Evolutionary conservation across 2,888 invertebrate species (phyloP).

Genomic region (Chymomyza amoena): DNA sequence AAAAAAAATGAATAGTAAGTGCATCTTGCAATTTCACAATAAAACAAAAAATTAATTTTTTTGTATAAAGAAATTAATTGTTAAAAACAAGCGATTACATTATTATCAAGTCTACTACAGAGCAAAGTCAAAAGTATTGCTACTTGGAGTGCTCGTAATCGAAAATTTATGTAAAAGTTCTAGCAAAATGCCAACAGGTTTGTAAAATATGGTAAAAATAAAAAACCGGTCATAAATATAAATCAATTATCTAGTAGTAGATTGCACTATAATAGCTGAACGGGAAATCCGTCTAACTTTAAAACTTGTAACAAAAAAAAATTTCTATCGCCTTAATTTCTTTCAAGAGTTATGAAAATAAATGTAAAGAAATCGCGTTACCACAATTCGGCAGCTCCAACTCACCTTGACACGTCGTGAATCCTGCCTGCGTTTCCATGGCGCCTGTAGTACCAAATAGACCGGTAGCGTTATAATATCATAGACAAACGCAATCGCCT

Average conservation of each 20-base stretch:
- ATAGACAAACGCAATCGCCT: slow-evolving; percentile 90
- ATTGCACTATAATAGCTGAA: no score
- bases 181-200: not conserved
- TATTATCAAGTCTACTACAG: slow-evolving; percentile 23
- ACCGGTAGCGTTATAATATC: slow-evolving; percentile 95
- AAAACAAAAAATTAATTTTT: not conserved
- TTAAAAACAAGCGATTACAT: slow-evolving; percentile 11
- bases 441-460: slow-evolving; percentile 91
- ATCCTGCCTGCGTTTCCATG: slow-evolving; percentile 90
- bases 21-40: not conserved
- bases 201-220: not conserved
- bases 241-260: not conserved
- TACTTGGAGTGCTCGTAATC: no score
- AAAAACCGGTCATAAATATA: not conserved
- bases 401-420: slow-evolving; percentile 88
- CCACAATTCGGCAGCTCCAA: not conserved
- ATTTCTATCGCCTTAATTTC: no score
- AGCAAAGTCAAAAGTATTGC: slow-evolving; percentile 39
- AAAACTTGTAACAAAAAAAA: no score
- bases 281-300: no score
- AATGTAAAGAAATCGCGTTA: no score
- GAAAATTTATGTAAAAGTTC: not conserved
- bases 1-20: not conserved
- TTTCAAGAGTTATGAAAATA: no score
- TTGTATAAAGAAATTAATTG: not conserved